Percentiles rank a stretch among this genome's conserved stretches.
Evolutionary conservation across 2,888 invertebrate genomes (phyloP).

Genomic region (Platypus cylindrus): DNA sequence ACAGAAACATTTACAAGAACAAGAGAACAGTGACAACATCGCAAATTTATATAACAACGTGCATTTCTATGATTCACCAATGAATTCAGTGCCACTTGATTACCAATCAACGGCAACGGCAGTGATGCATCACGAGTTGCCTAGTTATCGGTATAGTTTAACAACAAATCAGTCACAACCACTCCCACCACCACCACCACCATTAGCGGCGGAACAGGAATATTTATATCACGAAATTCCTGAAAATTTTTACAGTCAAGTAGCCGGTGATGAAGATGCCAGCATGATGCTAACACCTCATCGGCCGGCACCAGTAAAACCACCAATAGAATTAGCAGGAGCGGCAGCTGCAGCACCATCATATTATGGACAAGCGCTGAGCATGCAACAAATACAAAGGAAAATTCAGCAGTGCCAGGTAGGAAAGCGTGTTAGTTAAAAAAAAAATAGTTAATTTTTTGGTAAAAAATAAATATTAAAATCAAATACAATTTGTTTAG

Average conservation of each 20-base stretch:
- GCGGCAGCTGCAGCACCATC: slow-evolving; percentile 32
- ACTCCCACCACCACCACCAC: slow-evolving; percentile 3
- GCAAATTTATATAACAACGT: too few relatives aligned
- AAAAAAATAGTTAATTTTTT: not conserved
- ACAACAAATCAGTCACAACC: slow-evolving; percentile 4
- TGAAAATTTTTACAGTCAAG: slow-evolving; percentile 32
- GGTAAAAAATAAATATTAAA: not conserved
- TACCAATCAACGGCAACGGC: too few relatives aligned
- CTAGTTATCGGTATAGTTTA: too few relatives aligned
- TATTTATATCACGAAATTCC: slow-evolving; percentile 33
- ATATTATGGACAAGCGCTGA: slow-evolving; percentile 29
- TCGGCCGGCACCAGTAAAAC: slow-evolving; percentile 34
- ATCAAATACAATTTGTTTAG: slow-evolving; percentile 16
- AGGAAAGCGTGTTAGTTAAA: slow-evolving; percentile 5
- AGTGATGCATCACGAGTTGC: too few relatives aligned
- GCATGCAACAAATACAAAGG: slow-evolving; percentile 35
- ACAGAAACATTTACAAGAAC: too few relatives aligned
- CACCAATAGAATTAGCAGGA: slow-evolving; percentile 23
- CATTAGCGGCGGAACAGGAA: too few relatives aligned
- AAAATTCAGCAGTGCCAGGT: slow-evolving; percentile 34
- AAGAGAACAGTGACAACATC: too few relatives aligned
- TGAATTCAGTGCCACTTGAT: too few relatives aligned
- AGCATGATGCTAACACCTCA: slow-evolving; percentile 32
- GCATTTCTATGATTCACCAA: too few relatives aligned
- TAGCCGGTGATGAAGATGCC: slow-evolving; percentile 29